Percentiles rank a stretch among this genome's conserved stretches.
phyloP scores from a whole-genome alignment of 2,797 vertebrate species.

The Melanotaenia parkinsoni region DNA sequence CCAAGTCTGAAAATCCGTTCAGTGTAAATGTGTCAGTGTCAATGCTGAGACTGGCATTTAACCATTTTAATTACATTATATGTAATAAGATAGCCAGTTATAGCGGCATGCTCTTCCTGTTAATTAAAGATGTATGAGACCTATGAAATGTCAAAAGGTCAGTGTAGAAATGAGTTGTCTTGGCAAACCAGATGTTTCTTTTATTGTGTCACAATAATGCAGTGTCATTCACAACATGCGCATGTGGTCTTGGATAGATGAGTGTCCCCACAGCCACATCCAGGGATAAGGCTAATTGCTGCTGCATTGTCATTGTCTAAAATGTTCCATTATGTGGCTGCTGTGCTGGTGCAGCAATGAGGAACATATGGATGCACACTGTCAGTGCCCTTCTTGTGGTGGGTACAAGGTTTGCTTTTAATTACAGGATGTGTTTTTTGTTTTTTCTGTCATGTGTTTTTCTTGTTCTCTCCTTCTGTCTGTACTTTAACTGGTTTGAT shows the following conservation, averaged over 20 bases:
- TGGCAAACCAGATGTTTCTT: constrained; percentile 66
- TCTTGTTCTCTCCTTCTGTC: constrained; percentile 45
- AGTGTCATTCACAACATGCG: constrained; percentile 72
- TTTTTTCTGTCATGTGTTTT: constrained; percentile 61
- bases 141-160: constrained; percentile 51
- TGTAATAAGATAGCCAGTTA: background rate
- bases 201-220: constrained; percentile 65
- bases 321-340: constrained; percentile 73
- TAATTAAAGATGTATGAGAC: constrained; percentile 25
- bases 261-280: constrained; percentile 64
- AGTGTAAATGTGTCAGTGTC: background rate
- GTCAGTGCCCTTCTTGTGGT: constrained; percentile 75
- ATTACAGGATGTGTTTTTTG: constrained; percentile 77
- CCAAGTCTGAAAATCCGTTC: background rate
- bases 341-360: constrained; percentile 63
- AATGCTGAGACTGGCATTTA: background rate
- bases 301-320: constrained; percentile 74
- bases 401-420: constrained; percentile 72
- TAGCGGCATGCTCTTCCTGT: background rate
- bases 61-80: background rate
- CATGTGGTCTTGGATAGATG: constrained; percentile 62
- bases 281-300: constrained; percentile 74
- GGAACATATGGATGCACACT: constrained; percentile 68
- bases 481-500: constrained; percentile 62
- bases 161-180: constrained; percentile 50